These are phyloP conservation scores for Mamestra configurata DNA, from an alignment of 1,140 invertebrate genomes.

Conservation along the genomic window DNA sequence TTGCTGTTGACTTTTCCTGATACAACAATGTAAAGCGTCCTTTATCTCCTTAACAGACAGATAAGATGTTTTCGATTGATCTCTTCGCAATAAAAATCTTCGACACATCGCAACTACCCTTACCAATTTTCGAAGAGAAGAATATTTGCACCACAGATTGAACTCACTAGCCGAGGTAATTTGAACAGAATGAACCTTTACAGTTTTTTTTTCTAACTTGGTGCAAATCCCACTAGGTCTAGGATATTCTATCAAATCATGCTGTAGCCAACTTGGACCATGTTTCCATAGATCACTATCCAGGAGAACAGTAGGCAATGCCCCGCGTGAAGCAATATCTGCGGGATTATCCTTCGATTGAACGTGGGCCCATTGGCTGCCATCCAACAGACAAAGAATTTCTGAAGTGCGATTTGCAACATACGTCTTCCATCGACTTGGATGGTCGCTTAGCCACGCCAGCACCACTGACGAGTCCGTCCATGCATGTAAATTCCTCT, in stretches of 20 bases:
- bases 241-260: neutral
- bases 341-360: slow-evolving; percentile 39
- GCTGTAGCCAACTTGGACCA: slow-evolving; percentile 26
- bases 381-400: slow-evolving; percentile 13
- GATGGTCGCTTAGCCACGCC: slow-evolving; percentile 34
- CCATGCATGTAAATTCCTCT: slow-evolving; percentile 22
- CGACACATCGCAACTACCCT: slow-evolving; percentile 35
- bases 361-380: slow-evolving; percentile 20
- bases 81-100: neutral
- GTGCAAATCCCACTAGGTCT: slow-evolving; percentile 9
- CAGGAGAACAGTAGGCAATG: neutral
- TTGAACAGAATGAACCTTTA: slow-evolving; percentile 15
- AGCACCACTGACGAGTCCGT: slow-evolving; percentile 38
- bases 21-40: slow-evolving; percentile 6
- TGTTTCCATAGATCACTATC: slow-evolving; percentile 4
- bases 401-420: slow-evolving; percentile 39
- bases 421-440: slow-evolving; percentile 40
- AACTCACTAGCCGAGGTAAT: neutral
- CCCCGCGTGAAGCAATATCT: slow-evolving; percentile 34
- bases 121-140: slow-evolving; percentile 9
- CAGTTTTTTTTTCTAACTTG: neutral
- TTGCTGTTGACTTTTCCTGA: slow-evolving; percentile 13
- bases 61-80: slow-evolving; percentile 15
- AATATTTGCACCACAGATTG: slow-evolving; percentile 1
- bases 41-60: slow-evolving; percentile 11